These are phyloP conservation scores for Drosophila bifasciata DNA, from an alignment of 1,140 invertebrate genomes.

Conservation along the genomic window DNA sequence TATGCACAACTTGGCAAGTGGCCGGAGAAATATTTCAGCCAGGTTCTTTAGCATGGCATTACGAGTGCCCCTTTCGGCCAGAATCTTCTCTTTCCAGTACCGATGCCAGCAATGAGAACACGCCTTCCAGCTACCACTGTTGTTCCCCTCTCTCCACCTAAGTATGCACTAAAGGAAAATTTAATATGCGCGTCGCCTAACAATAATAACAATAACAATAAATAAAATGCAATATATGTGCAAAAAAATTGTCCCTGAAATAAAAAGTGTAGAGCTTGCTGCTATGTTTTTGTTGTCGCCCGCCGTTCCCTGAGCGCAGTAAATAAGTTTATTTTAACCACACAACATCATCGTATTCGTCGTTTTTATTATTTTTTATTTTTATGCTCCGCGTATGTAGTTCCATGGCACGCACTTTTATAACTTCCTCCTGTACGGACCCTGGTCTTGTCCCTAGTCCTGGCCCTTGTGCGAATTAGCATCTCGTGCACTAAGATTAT, in stretches of 20 bases:
- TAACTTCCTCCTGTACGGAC: constrained; percentile 17
- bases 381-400: constrained; percentile 44
- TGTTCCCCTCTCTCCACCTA: too few species aligned
- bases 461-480: too few species aligned
- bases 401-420: constrained; percentile 56
- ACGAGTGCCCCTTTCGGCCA: not conserved
- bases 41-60: constrained; percentile 47
- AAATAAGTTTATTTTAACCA: constrained; percentile 65
- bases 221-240: constrained; percentile 68
- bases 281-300: constrained; percentile 9
- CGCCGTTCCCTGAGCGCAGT: constrained; percentile 52
- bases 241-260: constrained; percentile 41
- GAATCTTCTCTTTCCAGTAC: not conserved
- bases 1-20: constrained; percentile 54
- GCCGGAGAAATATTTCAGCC: constrained; percentile 39
- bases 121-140: constrained; percentile 8
- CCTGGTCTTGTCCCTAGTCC: too few species aligned
- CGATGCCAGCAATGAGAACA: not conserved
- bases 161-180: constrained; percentile 64
- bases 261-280: constrained; percentile 23
- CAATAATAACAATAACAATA: constrained; percentile 71
- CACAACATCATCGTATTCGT: constrained; percentile 59
- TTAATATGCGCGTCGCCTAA: constrained; percentile 65
- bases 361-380: constrained; percentile 34
- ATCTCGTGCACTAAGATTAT: too few species aligned